Conservation (phyloP, 2,797 vertebrate species). For the Tinamus major region DNA sequence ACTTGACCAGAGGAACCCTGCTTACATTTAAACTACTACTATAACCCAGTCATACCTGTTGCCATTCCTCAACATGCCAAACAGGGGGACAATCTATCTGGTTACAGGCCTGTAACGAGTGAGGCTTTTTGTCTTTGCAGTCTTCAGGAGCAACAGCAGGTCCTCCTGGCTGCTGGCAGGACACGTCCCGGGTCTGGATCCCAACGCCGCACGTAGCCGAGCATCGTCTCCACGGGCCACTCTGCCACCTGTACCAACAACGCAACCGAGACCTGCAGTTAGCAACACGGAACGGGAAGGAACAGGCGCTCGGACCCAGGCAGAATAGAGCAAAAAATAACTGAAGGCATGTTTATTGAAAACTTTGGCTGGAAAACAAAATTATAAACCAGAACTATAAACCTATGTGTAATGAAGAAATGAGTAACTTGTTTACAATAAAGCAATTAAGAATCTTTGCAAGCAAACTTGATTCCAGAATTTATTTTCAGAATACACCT, state of each 20-base stretch:
- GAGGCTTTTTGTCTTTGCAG: slow-evolving; percentile 83
- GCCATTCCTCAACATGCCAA: slow-evolving; percentile 91
- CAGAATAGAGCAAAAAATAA: neutral
- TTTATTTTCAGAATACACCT: neutral
- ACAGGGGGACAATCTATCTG: slow-evolving; percentile 88
- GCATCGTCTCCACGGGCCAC: slow-evolving; percentile 86
- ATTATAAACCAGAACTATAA: neutral
- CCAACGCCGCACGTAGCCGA: slow-evolving; percentile 90
- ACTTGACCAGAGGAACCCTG: neutral
- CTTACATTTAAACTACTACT: neutral
- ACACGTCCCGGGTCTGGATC: slow-evolving; percentile 87
- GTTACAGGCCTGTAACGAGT: slow-evolving; percentile 88
- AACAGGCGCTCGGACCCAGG: accelerated
- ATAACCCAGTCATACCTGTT: slow-evolving; percentile 80
- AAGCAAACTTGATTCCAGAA: neutral
- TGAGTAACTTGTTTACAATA: neutral
- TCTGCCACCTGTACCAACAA: slow-evolving; percentile 84
- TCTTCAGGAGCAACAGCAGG: slow-evolving; percentile 68
- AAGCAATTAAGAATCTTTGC: neutral
- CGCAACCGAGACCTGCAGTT: neutral
- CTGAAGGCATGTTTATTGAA: neutral
- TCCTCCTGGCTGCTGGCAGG: slow-evolving; percentile 81
- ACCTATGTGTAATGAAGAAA: slow-evolving; percentile 28
- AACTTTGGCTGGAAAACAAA: neutral
- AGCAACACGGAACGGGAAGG: neutral